Evolutionary conservation across 2,888 invertebrate genomes (phyloP).

Genomic region (Steromphala cineraria): DNA sequence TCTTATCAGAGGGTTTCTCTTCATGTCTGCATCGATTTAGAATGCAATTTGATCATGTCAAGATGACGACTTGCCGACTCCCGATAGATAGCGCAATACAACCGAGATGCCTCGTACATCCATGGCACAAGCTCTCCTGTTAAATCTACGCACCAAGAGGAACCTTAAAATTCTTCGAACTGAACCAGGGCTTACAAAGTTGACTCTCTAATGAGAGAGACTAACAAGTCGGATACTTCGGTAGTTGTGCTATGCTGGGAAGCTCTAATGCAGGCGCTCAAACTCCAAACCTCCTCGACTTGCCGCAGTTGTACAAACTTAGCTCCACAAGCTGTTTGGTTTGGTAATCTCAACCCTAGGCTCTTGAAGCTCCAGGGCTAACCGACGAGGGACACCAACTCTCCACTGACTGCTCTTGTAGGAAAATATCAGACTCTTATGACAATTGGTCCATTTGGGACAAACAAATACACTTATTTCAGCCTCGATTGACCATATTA

Average conservation of each 20-base stretch:
- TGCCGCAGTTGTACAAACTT: slow-evolving; percentile 10
- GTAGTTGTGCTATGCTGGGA: neutral
- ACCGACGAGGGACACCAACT: neutral
- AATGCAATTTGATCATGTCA: too few relatives aligned
- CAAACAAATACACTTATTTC: neutral
- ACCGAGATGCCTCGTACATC: neutral
- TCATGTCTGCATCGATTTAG: too few relatives aligned
- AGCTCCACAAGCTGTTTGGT: neutral
- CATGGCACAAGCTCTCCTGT: neutral
- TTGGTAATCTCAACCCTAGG: neutral
- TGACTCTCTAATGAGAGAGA: neutral
- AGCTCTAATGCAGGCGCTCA: neutral
- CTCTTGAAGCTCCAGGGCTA: neutral
- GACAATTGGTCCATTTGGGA: neutral
- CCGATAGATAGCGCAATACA: neutral
- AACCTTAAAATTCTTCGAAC: neutral
- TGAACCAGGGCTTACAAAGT: neutral
- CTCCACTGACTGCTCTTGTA: neutral
- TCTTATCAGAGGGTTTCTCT: too few relatives aligned
- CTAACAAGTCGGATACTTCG: neutral
- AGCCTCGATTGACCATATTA: too few relatives aligned
- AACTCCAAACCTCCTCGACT: neutral
- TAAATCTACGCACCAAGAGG: neutral
- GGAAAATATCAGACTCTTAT: neutral
- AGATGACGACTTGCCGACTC: too few relatives aligned